These are phyloP conservation scores for Cremastinae sp. DNA, from an alignment of 2,888 invertebrate species.

Conservation along the genomic window DNA sequence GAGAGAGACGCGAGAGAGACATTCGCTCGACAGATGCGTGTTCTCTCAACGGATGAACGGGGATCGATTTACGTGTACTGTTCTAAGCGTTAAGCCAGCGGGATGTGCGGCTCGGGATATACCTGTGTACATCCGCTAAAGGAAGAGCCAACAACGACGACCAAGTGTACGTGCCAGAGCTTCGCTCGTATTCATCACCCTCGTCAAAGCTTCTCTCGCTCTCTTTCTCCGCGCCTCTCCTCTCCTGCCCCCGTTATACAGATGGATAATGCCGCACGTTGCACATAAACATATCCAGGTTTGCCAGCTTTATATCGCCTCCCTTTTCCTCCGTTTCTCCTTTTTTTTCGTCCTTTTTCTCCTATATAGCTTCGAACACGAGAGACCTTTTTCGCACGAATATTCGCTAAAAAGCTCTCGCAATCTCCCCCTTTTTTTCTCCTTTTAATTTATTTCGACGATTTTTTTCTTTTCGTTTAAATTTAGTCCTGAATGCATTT, in stretches of 20 bases:
- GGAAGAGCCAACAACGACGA: conserved; percentile 15
- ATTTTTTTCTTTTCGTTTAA: no score
- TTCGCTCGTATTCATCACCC: conserved; percentile 37
- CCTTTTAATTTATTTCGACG: no score
- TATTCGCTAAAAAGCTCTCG: no score
- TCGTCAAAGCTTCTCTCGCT: conserved; percentile 23
- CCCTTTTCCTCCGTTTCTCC: not conserved
- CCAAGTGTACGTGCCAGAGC: conserved; percentile 14
- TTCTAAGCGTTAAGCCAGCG: conserved; percentile 14
- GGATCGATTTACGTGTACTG: conserved; percentile 23
- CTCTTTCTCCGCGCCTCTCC: conserved; percentile 20
- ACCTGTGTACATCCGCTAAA: conserved; percentile 11
- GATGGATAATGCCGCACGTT: conserved; percentile 41
- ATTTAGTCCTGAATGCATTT: no score
- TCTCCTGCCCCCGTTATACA: conserved; percentile 24
- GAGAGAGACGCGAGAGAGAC: not conserved
- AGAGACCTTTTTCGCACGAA: no score
- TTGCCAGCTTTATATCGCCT: not conserved
- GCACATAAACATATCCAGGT: conserved; percentile 38
- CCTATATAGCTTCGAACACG: not conserved
- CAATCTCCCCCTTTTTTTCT: no score
- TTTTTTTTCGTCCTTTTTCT: not conserved
- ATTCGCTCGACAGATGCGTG: not conserved
- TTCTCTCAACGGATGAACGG: conserved; percentile 21
- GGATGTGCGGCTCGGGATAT: not conserved